These are phyloP conservation scores for Agrochola lota DNA, from an alignment of 2,888 invertebrate genomes.

Conservation along the genomic window DNA sequence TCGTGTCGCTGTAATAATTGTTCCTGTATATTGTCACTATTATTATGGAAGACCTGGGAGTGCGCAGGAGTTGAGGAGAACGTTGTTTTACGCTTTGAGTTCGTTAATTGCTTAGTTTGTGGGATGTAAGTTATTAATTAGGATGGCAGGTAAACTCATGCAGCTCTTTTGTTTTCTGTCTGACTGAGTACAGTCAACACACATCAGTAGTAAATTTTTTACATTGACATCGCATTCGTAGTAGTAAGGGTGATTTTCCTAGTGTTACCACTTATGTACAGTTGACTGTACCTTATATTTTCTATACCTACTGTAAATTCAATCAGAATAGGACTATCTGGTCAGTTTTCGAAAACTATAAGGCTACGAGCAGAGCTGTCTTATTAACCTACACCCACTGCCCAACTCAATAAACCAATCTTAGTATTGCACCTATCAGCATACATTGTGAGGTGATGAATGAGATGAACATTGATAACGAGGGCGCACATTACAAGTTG, in stretches of 20 bases:
- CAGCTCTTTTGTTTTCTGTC: neutral
- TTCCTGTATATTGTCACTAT: conserved; percentile 18
- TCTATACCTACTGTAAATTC: neutral
- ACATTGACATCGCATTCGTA: too few species aligned
- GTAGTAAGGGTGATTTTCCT: too few species aligned
- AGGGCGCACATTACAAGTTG: neutral
- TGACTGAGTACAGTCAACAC: too few species aligned
- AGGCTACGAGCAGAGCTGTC: neutral
- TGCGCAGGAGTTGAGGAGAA: neutral
- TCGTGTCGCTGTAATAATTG: conserved; percentile 8
- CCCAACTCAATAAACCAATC: neutral
- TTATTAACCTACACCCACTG: neutral
- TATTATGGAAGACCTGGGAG: neutral
- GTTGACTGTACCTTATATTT: too few species aligned
- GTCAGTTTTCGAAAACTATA: neutral
- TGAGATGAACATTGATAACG: neutral
- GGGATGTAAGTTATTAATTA: conserved; percentile 7
- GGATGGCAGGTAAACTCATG: neutral
- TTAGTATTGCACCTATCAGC: neutral
- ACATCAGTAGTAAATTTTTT: too few species aligned
- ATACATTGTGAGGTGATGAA: neutral
- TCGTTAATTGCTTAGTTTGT: conserved; percentile 25
- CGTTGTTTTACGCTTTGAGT: conserved; percentile 28
- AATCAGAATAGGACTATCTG: neutral
- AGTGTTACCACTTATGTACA: too few species aligned